Base-by-base conservation (phyloP, 2,888 invertebrate species). In the Callyntrura sp. region DNA sequence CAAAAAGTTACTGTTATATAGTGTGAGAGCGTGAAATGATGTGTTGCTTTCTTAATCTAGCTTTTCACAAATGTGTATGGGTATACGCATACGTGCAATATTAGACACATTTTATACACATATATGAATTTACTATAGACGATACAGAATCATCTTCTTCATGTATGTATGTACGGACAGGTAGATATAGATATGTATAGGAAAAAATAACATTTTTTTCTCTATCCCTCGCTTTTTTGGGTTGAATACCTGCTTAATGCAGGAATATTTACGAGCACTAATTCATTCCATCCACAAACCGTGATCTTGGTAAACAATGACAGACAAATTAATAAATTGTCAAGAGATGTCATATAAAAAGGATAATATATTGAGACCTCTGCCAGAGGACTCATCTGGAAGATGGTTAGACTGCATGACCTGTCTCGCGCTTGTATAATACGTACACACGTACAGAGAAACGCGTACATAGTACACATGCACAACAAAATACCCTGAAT, bases 321-420 rank as follows among this genome's bases (percentile, higher is more conserved):
- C 91, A 90, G 89, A 43, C 57, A 89, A 90, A 91, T 91, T 91
- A 91, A 91, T 90, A 91, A 90, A 90, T 90, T 91, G 91, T 90
- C 89, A 90, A 76, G 87, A 83, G 87, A 78, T 90, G 90, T 90
- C 87, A 90, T 87, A 86, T 90, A 90, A 90, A 90, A 85, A 65
- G 79, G 76, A 70, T 89, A 91, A 89, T 86, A 90, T 89, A 88
- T 88, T 88, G 84, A 84, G 84, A 88, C 88, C 88, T 88, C 78
- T 88, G 84, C 68, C 88, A 88, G 73, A 3, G 23, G n/a, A 73
- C 45, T 45, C 73, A 45, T 73, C 73, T 73, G 43, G 45, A 45
- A 73, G 9, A 43, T n/a, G n/a, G n/a, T n/a, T n/a, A n/a, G n/a
- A n/a, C n/a, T n/a, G n/a, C n/a, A n/a, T n/a, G n/a, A n/a, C n/a